Conservation (phyloP, 1,140 invertebrate species). For the Drosophila sucinea region DNA sequence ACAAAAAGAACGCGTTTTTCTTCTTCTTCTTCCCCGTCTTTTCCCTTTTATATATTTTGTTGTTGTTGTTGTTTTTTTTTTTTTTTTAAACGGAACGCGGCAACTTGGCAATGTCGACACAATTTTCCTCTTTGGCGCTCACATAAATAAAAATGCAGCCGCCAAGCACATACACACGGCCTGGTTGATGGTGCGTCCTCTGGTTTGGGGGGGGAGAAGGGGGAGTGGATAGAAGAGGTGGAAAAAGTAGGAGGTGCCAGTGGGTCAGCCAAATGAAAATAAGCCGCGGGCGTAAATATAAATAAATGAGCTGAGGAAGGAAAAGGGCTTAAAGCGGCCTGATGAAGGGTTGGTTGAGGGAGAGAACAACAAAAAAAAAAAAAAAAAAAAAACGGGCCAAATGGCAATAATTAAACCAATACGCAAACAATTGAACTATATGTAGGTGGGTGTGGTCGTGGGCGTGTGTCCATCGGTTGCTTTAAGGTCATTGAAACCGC, state of each 20-base stretch:
- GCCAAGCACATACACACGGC: conserved; percentile 30
- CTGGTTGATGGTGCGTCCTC: conserved; percentile 28
- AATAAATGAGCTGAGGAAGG: conserved; percentile 64
- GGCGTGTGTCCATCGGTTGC: conserved; percentile 20
- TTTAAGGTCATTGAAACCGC: conserved; percentile 57
- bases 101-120: conserved; percentile 58
- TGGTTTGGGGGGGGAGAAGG: background rate
- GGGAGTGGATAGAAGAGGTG: background rate
- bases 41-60: background rate
- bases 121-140: conserved; percentile 32
- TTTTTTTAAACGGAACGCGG: conserved; percentile 22
- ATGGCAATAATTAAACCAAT: conserved; percentile 77
- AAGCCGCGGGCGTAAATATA: conserved; percentile 78
- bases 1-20: conserved; percentile 24
- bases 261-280: conserved; percentile 74
- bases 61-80: background rate
- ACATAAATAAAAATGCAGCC: conserved; percentile 59
- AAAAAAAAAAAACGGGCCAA: conserved; percentile 36
- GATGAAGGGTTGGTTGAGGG: conserved; percentile 9
- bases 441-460: conserved; percentile 1
- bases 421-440: conserved; percentile 75
- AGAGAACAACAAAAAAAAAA: conserved; percentile 11
- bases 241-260: conserved; percentile 30
- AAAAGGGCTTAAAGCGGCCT: conserved; percentile 14
- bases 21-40: background rate